Conservation (phyloP, 2,113 vertebrate species). For the Cepphus grylle region DNA sequence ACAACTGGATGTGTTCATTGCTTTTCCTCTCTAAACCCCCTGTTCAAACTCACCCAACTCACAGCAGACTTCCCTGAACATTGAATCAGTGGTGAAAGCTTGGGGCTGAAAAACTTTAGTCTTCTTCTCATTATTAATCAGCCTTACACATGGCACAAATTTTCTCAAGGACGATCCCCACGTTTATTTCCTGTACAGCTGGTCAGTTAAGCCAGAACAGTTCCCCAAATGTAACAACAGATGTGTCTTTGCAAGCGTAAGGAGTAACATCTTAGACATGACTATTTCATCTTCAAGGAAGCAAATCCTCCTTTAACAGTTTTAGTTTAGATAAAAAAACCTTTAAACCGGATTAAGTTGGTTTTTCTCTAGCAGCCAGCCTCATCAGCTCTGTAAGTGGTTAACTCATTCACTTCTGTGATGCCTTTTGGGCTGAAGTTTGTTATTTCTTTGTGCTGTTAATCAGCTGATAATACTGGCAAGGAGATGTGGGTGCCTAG, state of each 20-base stretch:
- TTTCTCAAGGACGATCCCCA: neutral
- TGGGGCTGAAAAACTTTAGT: neutral
- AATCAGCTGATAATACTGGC: constrained; percentile 8
- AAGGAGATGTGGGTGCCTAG: neutral
- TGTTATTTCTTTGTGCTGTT: constrained; percentile 33
- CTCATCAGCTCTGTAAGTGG: neutral
- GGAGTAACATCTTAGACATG: neutral
- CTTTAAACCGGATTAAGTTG: neutral
- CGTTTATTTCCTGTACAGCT: constrained; percentile 34
- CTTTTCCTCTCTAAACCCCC: neutral
- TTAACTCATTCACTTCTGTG: constrained; percentile 30
- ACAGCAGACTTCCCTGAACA: neutral
- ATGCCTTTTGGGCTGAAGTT: neutral
- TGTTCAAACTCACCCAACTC: neutral
- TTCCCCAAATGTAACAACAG: neutral
- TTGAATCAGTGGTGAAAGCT: neutral
- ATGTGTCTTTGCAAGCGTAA: neutral
- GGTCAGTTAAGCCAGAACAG: neutral
- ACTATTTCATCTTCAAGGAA: constrained; percentile 14
- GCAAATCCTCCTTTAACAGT: neutral
- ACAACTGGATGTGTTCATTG: neutral
- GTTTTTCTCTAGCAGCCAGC: neutral
- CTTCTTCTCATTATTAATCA: neutral
- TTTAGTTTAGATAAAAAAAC: neutral
- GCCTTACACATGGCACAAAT: neutral